Evolutionary conservation across 2,113 vertebrate species (phyloP).

Genomic region (Phoenicopterus ruber): DNA sequence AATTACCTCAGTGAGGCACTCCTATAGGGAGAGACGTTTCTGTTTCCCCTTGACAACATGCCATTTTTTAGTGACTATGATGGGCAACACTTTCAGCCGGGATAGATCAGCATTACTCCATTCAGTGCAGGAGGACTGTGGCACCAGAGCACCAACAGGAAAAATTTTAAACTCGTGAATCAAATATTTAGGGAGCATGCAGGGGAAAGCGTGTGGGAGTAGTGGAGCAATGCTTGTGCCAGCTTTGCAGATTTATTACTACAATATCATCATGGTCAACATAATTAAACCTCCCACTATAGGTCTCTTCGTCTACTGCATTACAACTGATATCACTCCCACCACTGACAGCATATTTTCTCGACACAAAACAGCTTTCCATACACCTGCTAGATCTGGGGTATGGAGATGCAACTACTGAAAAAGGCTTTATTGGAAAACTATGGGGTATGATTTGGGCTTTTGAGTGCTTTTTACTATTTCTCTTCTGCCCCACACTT

Average conservation of each 20-base stretch:
- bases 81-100: background rate
- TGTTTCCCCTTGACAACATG: background rate
- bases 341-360: background rate
- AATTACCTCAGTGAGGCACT: background rate
- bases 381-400: background rate
- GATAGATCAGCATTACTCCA: background rate
- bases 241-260: slow-evolving; percentile 46
- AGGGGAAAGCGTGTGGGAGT: background rate
- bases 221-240: background rate
- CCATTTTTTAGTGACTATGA: background rate
- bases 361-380: slow-evolving; percentile 8
- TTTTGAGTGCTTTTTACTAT: background rate
- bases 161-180: background rate
- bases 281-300: slow-evolving; percentile 40
- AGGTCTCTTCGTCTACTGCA: background rate
- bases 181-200: background rate
- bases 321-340: background rate
- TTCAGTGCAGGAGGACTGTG: background rate
- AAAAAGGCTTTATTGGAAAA: background rate
- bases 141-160: background rate
- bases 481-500: background rate
- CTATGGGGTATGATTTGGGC: background rate
- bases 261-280: slow-evolving; percentile 33
- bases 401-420: background rate
- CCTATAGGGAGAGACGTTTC: background rate